Conservation (phyloP, 30 jellyfish, hydroid and myxozoan species). For the Hydra vulgaris region DNA sequence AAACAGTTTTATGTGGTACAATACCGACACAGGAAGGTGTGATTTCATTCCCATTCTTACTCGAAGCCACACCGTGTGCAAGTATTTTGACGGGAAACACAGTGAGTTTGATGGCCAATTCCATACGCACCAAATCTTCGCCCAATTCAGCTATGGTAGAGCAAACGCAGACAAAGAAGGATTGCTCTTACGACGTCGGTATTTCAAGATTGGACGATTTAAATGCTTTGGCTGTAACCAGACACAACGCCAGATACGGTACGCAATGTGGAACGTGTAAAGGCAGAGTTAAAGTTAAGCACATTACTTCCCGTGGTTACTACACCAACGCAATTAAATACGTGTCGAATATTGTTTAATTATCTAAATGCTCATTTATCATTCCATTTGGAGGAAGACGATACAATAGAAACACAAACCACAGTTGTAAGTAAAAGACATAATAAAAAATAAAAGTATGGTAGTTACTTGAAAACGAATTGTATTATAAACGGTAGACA, state of each 20-base stretch:
- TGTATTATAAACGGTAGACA: background rate
- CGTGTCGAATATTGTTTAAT: background rate
- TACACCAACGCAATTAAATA: too few species aligned
- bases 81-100: background rate
- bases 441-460: background rate
- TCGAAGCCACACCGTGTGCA: background rate
- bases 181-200: background rate
- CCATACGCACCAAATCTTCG: background rate
- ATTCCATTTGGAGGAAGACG: background rate
- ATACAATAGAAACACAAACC: background rate
- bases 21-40: background rate
- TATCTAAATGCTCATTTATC: background rate
- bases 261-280: too few species aligned
- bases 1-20: background rate
- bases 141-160: background rate
- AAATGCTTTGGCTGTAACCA: background rate
- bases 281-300: too few species aligned
- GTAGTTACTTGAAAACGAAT: background rate
- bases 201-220: background rate
- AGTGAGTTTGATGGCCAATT: background rate
- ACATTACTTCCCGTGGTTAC: too few species aligned
- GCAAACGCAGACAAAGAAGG: background rate
- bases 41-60: background rate
- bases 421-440: background rate
- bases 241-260: too few species aligned